Base-by-base conservation (phyloP, 1,140 invertebrate species). In the Brachionus rotundiformis region DNA sequence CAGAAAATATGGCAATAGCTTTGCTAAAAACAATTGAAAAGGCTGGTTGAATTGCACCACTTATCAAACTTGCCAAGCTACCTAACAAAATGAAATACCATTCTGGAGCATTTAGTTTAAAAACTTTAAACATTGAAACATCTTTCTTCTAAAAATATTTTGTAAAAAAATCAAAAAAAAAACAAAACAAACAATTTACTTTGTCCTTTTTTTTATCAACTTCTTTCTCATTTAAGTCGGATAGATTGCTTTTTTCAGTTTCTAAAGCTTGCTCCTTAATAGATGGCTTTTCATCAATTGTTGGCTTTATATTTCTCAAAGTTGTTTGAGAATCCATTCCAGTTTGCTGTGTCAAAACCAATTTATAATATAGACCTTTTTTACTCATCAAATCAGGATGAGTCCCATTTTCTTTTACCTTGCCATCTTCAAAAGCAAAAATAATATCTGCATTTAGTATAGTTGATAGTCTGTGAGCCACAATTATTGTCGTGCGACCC, bases 401-500 rank as follows among this genome's bases (percentile, higher is more conserved):
- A 5, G 44, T 82, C 13, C 95, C 95, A 39, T 93, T 89, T 87
- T 98, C 95, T 16, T 94, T 90, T 83, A 98, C 94, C 86, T 92
- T 91, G 8, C 95, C 95, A 0, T 96, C 93, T 84, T 93, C 92
- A 7, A 98, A 87, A 0, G 97, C 95, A 1, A 96, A 87, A 83
- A 98, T 98, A 87, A 94, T 92, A 88, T 98, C 93, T 0, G 94
- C 94, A 86, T 96, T 92, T 83, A 95, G 94, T 82, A 98, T 92
- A 0, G 95, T 98, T 0, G 95, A 96, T 19, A 98, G 88, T 29
- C 89, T 84, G 81, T 88, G 87, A 11, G 87, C 87, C 29, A 88
- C 84, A n/a, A 88, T 84, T 73, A 88, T 83, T 1, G 87, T 88
- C 3, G 88, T 88, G 31, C 87, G 83, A n/a, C 87, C 87, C 33